Conservation (phyloP, 2,888 invertebrate species). For the Helobdella robusta region DNA sequence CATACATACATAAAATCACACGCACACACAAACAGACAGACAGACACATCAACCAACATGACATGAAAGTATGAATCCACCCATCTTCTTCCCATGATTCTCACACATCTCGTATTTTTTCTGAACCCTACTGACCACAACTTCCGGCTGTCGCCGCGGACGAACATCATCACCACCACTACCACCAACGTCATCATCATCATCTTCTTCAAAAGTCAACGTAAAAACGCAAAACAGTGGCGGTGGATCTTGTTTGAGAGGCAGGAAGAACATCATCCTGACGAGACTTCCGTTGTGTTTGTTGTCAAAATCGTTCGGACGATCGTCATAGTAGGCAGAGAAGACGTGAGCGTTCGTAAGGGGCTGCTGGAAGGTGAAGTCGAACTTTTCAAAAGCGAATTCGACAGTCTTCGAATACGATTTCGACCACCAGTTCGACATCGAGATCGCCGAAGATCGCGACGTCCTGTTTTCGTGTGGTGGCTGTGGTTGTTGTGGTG, state of each 20-base stretch:
- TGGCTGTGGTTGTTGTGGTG: neutral
- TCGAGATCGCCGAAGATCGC: conserved; percentile 2
- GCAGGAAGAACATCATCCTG: conserved; percentile 32
- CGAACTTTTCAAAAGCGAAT: neutral
- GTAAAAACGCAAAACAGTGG: conserved; percentile 24
- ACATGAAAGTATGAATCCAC: conserved; percentile 45
- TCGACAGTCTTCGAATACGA: neutral
- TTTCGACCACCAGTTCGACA: neutral
- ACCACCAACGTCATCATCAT: neutral
- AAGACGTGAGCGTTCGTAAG: conserved; percentile 36
- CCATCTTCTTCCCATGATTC: conserved; percentile 43
- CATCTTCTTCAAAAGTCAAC: neutral
- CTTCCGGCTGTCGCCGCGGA: neutral
- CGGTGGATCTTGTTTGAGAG: neutral
- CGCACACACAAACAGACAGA: too few relatives aligned
- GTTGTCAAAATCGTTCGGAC: conserved; percentile 37
- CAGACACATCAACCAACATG: conserved; percentile 32
- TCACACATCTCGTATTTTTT: conserved; percentile 44
- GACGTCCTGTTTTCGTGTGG: too few relatives aligned
- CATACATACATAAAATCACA: too few relatives aligned
- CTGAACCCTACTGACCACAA: conserved; percentile 24
- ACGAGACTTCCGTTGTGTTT: conserved; percentile 27
- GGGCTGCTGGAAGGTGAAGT: conserved; percentile 34
- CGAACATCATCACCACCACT: neutral
- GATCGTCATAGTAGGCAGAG: conserved; percentile 42